phyloP scores from a whole-genome alignment of 1,140 invertebrate species.

The Gryon sp. region DNA sequence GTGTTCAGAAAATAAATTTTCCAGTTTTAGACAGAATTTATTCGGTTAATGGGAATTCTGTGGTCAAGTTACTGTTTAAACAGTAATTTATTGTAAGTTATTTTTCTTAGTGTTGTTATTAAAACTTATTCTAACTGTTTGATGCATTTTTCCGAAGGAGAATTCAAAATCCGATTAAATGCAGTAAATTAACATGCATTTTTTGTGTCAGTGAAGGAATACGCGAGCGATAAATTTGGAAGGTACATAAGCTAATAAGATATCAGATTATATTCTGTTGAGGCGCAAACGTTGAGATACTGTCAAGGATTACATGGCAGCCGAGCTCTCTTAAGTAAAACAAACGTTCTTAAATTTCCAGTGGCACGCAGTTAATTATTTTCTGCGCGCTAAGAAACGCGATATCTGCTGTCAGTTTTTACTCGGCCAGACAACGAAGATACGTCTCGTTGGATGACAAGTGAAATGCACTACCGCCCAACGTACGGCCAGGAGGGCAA shows the following conservation, averaged over 20 bases:
- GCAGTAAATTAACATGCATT: too few relatives aligned
- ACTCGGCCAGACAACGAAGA: background rate
- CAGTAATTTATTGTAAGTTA: too few relatives aligned
- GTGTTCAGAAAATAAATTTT: too few relatives aligned
- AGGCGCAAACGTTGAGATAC: constrained; percentile 53
- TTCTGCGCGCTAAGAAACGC: constrained; percentile 56
- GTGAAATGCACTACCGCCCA: too few relatives aligned
- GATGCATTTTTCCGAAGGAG: too few relatives aligned
- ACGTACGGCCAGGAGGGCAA: too few relatives aligned
- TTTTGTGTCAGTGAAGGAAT: background rate
- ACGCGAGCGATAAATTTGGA: constrained; percentile 39
- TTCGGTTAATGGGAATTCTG: too few relatives aligned
- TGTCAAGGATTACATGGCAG: constrained; percentile 45
- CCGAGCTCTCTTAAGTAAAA: constrained; percentile 62
- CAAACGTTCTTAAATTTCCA: constrained; percentile 67
- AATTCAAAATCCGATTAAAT: too few relatives aligned
- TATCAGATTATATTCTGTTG: constrained; percentile 63
- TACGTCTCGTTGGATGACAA: constrained; percentile 43
- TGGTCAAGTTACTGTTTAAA: too few relatives aligned
- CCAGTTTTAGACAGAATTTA: too few relatives aligned
- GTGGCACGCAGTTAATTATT: constrained; percentile 67
- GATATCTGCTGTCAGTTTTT: constrained; percentile 59
- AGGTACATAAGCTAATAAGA: constrained; percentile 63
- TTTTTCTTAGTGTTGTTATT: too few relatives aligned
- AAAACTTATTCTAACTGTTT: too few relatives aligned